Evolutionary conservation across 2,113 vertebrate species (phyloP), one percentile per base, ranked within the genome.

Genomic region (Melanerpes aurifrons): DNA sequence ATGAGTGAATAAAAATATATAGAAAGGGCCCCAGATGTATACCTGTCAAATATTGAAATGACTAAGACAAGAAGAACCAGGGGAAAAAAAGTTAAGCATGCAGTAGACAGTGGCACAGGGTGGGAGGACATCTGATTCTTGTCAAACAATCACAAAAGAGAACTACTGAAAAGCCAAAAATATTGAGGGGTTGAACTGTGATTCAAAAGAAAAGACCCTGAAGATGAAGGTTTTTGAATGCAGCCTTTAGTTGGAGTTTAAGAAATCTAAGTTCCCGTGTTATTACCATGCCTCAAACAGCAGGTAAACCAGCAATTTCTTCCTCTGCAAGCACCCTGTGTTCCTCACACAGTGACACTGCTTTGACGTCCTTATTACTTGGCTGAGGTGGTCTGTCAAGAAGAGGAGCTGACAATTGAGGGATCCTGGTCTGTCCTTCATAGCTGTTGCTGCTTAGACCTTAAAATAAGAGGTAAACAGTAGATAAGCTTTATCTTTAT

Each of bases 231-330:
- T 18, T 90, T 82, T 92, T 81, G 62, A 95, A 92, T 74, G 32
- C 28, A 91, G 82, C 40, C 58, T 90, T 86, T 81, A 78, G 68
- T 82, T 71, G 25, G 43, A 59, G 66, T 89, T 97, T 75, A 92
- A 94, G 84, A 90, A 96, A 92, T 95, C 71, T 95, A 79, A 95
- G 59, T 56, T 73, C n/a, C 81, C 70, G 19, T 82, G 68, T 95
- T 94, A 96, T 96, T 94, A 92, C 78, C 28, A 68, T 75, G 79
- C 70, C 92, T 95, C 91, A 90, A 96, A 86, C 63, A 81, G 45
- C 82, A 91, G 72, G 77, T 71, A 94, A 96, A 91, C 82, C 28
- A 88, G 63, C 48, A 86, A 87, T 95, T 97, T 89, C 80, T 90
- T 73, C 67, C 86, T 75, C 70, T 63, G 5, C 50, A 86, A 40